phyloP scores from a whole-genome alignment of 2,797 vertebrate genomes.

The Discoglossus pictus region DNA sequence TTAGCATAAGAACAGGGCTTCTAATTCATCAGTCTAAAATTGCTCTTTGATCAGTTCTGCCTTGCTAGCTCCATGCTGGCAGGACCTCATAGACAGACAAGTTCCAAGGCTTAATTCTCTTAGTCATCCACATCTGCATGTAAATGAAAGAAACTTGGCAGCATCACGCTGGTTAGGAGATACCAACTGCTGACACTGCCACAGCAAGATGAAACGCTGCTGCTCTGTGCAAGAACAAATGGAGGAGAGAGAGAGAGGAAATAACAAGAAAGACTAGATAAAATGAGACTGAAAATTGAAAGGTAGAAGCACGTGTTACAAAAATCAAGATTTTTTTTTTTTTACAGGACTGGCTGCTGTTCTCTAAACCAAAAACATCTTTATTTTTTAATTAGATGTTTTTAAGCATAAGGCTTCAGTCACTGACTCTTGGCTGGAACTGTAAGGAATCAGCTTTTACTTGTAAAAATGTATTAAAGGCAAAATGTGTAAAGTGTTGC shows the following conservation, averaged over 20 bases:
- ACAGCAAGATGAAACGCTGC: slow-evolving; percentile 47
- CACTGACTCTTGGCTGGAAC: too few relatives aligned
- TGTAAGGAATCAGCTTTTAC: too few relatives aligned
- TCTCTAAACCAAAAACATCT: slow-evolving; percentile 32
- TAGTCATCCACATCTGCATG: slow-evolving; percentile 56
- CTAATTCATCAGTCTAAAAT: slow-evolving; percentile 51
- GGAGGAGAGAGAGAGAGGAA: slow-evolving; percentile 27
- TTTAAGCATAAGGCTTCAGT: not conserved
- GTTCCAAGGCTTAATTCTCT: slow-evolving; percentile 46
- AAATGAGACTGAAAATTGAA: slow-evolving; percentile 37
- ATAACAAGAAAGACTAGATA: slow-evolving; percentile 44
- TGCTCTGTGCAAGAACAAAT: slow-evolving; percentile 43
- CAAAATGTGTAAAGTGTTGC: too few relatives aligned
- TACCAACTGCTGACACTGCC: slow-evolving; percentile 55
- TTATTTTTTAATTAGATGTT: not conserved
- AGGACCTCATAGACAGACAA: slow-evolving; percentile 51
- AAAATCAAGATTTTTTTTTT: slow-evolving; percentile 39
- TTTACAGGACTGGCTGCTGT: slow-evolving; percentile 17
- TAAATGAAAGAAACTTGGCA: slow-evolving; percentile 55
- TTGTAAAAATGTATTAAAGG: too few relatives aligned
- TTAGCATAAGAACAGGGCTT: slow-evolving; percentile 40
- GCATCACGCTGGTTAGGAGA: slow-evolving; percentile 50
- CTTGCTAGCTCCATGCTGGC: slow-evolving; percentile 52
- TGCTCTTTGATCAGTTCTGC: slow-evolving; percentile 55
- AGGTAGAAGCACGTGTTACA: slow-evolving; percentile 9